A percentile compares a stretch with the other conserved stretches of the same genome.
These are phyloP conservation scores for Vanessa tameamea DNA, from an alignment of 1,140 invertebrate species.

Conservation along the genomic window DNA sequence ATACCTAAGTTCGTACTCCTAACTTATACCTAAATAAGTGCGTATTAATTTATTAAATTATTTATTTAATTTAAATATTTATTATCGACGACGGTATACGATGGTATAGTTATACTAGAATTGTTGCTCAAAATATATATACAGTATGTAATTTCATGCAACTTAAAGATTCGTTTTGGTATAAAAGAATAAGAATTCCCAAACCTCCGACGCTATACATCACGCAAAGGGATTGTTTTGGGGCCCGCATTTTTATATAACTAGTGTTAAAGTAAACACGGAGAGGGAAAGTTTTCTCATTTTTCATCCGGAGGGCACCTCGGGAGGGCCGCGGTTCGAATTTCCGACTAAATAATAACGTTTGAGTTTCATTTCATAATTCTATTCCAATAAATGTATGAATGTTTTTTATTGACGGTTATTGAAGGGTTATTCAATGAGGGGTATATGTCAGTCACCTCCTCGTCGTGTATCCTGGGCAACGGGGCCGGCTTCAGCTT, in stretches of 20 bases:
- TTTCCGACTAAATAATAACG: conserved; percentile 66
- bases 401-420: conserved; percentile 2
- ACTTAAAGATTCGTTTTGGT: background rate
- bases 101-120: too few species aligned
- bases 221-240: conserved; percentile 48
- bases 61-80: too few species aligned
- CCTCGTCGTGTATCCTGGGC: too few species aligned
- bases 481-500: too few species aligned
- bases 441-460: too few species aligned
- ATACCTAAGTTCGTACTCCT: too few species aligned
- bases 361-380: conserved; percentile 61
- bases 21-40: too few species aligned
- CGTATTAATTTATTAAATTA: too few species aligned
- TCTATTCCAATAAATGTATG: conserved; percentile 23
- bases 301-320: conserved; percentile 64
- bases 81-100: too few species aligned
- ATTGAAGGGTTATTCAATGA: background rate
- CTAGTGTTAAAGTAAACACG: conserved; percentile 74
- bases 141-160: too few species aligned
- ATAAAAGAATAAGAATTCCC: conserved; percentile 22
- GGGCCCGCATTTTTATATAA: conserved; percentile 60
- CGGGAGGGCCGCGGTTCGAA: conserved; percentile 57
- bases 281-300: conserved; percentile 74
- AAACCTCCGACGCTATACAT: conserved; percentile 36
- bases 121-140: too few species aligned